Conservation (phyloP, 2,113 vertebrate genomes). For the Seriola quinqueradiata region DNA sequence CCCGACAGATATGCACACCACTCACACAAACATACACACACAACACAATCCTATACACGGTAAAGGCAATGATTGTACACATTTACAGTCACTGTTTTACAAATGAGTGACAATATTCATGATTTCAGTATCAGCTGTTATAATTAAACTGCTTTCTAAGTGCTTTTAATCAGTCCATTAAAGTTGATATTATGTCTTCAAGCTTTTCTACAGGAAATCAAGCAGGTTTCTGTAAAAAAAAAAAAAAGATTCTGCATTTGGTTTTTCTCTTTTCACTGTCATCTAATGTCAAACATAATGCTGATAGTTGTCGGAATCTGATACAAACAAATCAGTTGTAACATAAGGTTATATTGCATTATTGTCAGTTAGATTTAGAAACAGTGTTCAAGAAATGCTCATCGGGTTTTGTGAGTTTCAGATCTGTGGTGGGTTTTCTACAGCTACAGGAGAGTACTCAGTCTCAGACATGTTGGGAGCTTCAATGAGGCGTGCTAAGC, state of each 20-base stretch:
- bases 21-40: slow-evolving; percentile 32
- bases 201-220: slow-evolving; percentile 42
- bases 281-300: slow-evolving; percentile 23
- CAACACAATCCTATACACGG: slow-evolving; percentile 14
- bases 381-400: slow-evolving; percentile 33
- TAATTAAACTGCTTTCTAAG: slow-evolving; percentile 67
- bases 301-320: not conserved
- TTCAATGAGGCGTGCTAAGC: slow-evolving; percentile 92
- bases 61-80: slow-evolving; percentile 38
- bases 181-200: slow-evolving; percentile 39
- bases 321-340: slow-evolving; percentile 38
- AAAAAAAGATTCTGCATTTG: not conserved
- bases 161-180: slow-evolving; percentile 70
- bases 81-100: slow-evolving; percentile 56
- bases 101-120: slow-evolving; percentile 42
- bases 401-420: slow-evolving; percentile 45
- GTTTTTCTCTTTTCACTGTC: slow-evolving; percentile 3
- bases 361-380: slow-evolving; percentile 30
- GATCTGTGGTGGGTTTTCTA: slow-evolving; percentile 85
- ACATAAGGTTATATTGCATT: slow-evolving; percentile 28
- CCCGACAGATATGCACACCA: slow-evolving; percentile 20
- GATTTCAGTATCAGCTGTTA: slow-evolving; percentile 48
- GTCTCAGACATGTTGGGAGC: slow-evolving; percentile 88
- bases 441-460: slow-evolving; percentile 91
- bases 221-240: slow-evolving; percentile 24